Evolutionary conservation across 1,140 invertebrate species (phyloP).

Genomic region (Antheraea mylitta): DNA sequence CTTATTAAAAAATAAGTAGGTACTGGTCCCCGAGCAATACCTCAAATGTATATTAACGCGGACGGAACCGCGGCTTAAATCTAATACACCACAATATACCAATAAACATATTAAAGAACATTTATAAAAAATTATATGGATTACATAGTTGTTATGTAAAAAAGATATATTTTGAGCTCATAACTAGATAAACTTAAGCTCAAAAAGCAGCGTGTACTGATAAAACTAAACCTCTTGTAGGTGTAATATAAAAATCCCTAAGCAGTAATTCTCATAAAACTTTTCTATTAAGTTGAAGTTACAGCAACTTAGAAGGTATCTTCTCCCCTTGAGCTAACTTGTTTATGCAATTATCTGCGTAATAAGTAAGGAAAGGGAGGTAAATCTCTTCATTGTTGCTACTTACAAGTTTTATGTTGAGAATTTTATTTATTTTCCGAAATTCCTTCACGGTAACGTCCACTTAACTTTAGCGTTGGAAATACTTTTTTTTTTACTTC

Average conservation of each 20-base stretch:
- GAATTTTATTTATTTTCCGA: not conserved
- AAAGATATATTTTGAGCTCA: not conserved
- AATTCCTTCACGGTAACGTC: not conserved
- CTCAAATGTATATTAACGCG: no score
- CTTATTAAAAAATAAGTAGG: no score
- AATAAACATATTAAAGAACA: not conserved
- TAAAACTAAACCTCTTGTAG: conserved; percentile 13
- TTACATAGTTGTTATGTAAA: not conserved
- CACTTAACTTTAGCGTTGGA: not conserved
- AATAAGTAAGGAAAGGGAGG: conserved; percentile 9
- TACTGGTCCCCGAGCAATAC: no score
- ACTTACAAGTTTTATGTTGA: conserved; percentile 1
- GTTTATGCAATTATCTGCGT: conserved; percentile 38
- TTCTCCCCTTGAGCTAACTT: conserved; percentile 32
- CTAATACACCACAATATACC: no score
- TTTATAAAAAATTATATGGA: not conserved
- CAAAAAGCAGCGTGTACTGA: conserved; percentile 2
- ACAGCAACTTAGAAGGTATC: conserved; percentile 31
- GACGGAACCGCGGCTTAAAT: no score
- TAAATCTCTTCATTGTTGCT: conserved; percentile 8
- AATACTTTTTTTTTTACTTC: not conserved
- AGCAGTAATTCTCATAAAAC: conserved; percentile 23
- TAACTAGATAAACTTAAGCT: not conserved
- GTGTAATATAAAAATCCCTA: conserved; percentile 20
- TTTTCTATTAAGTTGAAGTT: conserved; percentile 49